Conservation (phyloP, 2,888 invertebrate species). For the Eledone cirrhosa region DNA sequence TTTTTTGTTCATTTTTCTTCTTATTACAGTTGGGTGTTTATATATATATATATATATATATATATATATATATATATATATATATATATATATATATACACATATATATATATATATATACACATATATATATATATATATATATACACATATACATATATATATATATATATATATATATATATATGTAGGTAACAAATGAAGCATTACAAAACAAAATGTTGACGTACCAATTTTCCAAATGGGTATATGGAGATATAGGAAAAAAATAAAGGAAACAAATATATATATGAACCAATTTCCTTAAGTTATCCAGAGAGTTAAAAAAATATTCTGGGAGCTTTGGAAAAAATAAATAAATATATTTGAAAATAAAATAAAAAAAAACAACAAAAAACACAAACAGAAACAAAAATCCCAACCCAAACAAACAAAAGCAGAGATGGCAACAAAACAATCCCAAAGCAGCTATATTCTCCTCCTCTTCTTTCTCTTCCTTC, state of each 20-base stretch:
- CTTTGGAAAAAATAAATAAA: too few relatives aligned
- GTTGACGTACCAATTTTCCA: too few relatives aligned
- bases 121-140: background rate
- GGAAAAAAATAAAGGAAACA: conserved; percentile 18
- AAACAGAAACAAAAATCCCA: background rate
- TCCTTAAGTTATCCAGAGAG: too few relatives aligned
- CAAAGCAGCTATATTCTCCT: conserved; percentile 23
- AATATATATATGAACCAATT: background rate
- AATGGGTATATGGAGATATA: too few relatives aligned
- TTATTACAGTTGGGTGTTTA: background rate
- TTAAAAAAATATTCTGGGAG: too few relatives aligned
- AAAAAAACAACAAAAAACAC: background rate
- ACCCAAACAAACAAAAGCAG: background rate
- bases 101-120: background rate
- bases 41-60: too few relatives aligned
- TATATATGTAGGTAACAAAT: too few relatives aligned
- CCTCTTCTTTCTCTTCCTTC: conserved; percentile 8
- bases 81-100: too few relatives aligned
- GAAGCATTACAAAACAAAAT: too few relatives aligned
- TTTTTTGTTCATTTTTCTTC: conserved; percentile 24
- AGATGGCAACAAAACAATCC: conserved; percentile 7
- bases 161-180: background rate
- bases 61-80: background rate
- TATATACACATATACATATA: too few relatives aligned
- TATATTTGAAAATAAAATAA: background rate